A percentile compares a stretch with the other conserved stretches of the same genome.
Evolutionary conservation across 2,888 invertebrate species (phyloP).

Genomic region (Ariolimax columbianus): DNA sequence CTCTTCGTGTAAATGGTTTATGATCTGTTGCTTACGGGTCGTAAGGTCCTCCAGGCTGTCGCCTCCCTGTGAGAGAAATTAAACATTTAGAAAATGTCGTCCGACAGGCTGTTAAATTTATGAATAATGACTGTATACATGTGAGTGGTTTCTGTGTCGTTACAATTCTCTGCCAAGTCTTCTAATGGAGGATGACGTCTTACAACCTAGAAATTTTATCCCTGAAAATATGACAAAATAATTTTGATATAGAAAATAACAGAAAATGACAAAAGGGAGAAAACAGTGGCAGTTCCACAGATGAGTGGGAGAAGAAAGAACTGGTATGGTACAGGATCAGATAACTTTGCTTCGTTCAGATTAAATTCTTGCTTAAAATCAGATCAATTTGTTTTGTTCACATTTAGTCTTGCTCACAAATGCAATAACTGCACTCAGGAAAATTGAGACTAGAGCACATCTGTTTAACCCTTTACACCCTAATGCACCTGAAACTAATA

Average conservation of each 20-base stretch:
- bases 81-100: constrained; percentile 8
- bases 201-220: constrained; percentile 18
- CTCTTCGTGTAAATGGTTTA: constrained; percentile 45
- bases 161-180: constrained; percentile 5
- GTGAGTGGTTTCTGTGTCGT: not conserved
- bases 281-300: not conserved
- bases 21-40: constrained; percentile 52
- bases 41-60: constrained; percentile 52
- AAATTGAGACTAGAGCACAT: not conserved
- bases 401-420: no score
- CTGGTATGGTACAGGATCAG: not conserved
- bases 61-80: not conserved
- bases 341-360: not conserved
- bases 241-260: not conserved
- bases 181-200: constrained; percentile 25
- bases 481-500: no score
- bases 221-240: constrained; percentile 28
- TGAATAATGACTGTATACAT: not conserved
- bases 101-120: not conserved
- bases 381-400: not conserved
- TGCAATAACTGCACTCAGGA: not conserved
- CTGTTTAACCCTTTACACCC: no score
- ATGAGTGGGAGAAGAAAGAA: not conserved
- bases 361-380: not conserved
- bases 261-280: not conserved